A percentile compares a stretch with the other conserved stretches of the same genome.
These are phyloP conservation scores for Andrena haemorrhoa DNA, from an alignment of 2,888 invertebrate genomes.

Conservation along the genomic window DNA sequence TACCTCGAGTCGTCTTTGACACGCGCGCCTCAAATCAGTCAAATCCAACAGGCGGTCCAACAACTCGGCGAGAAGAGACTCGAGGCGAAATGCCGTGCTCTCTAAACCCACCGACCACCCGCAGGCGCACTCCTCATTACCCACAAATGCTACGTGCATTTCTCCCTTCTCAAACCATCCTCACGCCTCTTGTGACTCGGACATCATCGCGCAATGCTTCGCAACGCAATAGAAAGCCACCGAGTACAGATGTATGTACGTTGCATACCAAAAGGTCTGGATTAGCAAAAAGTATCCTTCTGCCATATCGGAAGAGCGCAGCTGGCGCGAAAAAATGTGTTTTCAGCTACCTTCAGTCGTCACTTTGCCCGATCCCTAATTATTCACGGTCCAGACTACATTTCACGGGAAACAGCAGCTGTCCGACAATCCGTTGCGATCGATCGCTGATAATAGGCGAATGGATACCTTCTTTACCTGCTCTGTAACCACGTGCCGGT, in stretches of 20 bases:
- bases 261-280: too few species aligned
- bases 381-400: too few species aligned
- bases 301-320: too few species aligned
- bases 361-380: too few species aligned
- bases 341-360: too few species aligned
- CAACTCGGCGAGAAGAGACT: background rate
- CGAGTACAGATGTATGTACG: conserved; percentile 21
- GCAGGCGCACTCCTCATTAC: background rate
- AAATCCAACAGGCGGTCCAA: background rate
- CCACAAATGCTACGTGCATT: background rate
- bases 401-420: conserved; percentile 20
- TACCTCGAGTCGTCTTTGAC: background rate
- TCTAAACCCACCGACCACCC: too few species aligned
- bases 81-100: background rate
- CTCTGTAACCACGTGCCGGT: too few species aligned
- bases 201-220: background rate
- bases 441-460: too few species aligned
- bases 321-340: too few species aligned
- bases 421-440: too few species aligned
- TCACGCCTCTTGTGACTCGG: background rate
- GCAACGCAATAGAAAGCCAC: conserved; percentile 21
- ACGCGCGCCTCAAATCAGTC: background rate
- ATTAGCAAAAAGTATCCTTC: too few species aligned
- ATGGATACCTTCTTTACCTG: too few species aligned
- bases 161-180: background rate